Evolutionary conservation across 1,140 invertebrate genomes (phyloP), one percentile per base, ranked within the genome.

Genomic region (Eriocheir sinensis): DNA sequence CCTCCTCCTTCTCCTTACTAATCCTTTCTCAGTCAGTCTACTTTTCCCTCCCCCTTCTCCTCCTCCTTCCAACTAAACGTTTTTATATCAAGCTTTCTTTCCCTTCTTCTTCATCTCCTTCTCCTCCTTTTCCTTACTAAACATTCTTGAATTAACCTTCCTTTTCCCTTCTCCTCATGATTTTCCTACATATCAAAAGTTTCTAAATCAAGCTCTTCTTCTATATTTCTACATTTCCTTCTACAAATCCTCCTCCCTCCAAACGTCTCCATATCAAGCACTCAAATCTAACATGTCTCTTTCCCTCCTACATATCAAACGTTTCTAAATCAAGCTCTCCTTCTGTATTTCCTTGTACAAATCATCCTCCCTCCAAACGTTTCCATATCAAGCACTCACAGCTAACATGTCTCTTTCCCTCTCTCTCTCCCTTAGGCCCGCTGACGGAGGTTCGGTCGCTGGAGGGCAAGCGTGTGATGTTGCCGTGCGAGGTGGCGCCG

Each of bases 401-500:
- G 44, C 44, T 53, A 53, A 53, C 48, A 53, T 60, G 60, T 12
- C 34, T 91, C 17, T 30, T 2, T 91, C n/a, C 21, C 15, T 48
- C 2, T 38, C 34, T 90, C 34, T 60, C n/a, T 34, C 32, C 21
- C n/a, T 53, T 79, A 94, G 93, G 93, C 72, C 93, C 93, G 3
- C 48, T 94, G 44, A 94, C 93, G 40, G 48, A 85, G 44, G 93
- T 91, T 32, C 30, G 85, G 30, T 89, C 89, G 32, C 30, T 94
- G 41, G 93, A 91, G 41, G 41, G 89, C 6, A 9, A 40, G 9
- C 15, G 38, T 41, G 89, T 91, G n/a, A 4, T 94, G n/a, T 80
- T 94, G 21, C 93, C 93, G 12, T 94, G 93, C 36, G 72, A 94
- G 15, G 93, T 94, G 30, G 36, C 32, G 1, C 93, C 93, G 6